Percentiles rank a stretch among this genome's conserved stretches.
These are phyloP conservation scores for Hyposoter dolosus DNA, from an alignment of 2,888 invertebrate species.

Conservation along the genomic window DNA sequence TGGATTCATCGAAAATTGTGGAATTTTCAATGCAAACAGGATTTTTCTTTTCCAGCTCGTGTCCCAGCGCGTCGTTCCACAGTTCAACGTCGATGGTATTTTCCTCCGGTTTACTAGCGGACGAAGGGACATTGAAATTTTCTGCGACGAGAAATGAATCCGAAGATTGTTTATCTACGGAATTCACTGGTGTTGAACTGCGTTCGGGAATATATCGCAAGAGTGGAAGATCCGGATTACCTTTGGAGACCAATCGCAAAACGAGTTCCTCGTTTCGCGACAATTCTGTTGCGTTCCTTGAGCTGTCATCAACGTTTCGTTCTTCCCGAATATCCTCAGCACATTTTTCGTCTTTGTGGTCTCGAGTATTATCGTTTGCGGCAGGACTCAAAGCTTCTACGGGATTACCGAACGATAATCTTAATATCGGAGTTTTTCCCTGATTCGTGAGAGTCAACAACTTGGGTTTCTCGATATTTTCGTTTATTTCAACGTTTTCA, in stretches of 20 bases:
- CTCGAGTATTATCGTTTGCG: neutral
- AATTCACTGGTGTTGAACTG: conserved; percentile 49
- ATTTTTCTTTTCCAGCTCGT: conserved; percentile 77
- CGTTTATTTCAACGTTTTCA: conserved; percentile 19
- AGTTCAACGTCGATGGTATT: conserved; percentile 75
- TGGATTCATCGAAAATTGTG: conserved; percentile 65
- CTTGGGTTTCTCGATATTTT: conserved; percentile 72
- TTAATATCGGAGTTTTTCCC: conserved; percentile 79
- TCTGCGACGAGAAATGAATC: conserved; percentile 29
- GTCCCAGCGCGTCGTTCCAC: conserved; percentile 80
- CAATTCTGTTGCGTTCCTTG: conserved; percentile 12
- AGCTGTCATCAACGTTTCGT: conserved; percentile 1
- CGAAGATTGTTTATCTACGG: neutral
- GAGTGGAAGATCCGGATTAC: conserved; percentile 74
- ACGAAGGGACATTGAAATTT: conserved; percentile 33
- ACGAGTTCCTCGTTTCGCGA: conserved; percentile 72
- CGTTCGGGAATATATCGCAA: conserved; percentile 77
- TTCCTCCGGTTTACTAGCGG: conserved; percentile 33
- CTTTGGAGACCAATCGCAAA: conserved; percentile 75
- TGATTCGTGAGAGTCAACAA: conserved; percentile 76
- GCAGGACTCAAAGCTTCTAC: neutral
- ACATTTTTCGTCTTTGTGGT: conserved; percentile 25
- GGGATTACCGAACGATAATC: conserved; percentile 74
- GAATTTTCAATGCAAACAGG: conserved; percentile 71
- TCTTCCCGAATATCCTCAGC: neutral